Base-by-base conservation (phyloP, 2,797 vertebrate genomes). In the Orientallactaga sibirica region DNA sequence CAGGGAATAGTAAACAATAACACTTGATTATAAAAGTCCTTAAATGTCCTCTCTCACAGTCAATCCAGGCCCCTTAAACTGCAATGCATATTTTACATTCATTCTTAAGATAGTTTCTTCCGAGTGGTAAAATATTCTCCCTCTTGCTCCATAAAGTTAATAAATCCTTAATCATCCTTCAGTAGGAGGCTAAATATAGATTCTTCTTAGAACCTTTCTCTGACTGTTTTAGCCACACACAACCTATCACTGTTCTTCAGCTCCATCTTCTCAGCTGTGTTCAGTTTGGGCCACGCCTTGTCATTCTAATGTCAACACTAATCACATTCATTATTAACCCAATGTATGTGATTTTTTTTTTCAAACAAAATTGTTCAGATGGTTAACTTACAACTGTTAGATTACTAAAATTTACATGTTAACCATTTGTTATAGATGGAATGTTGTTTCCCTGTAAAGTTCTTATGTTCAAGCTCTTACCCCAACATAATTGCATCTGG, bases 1-100 rank as follows among this genome's bases (percentile, higher is more conserved):
- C 43, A 9, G 41, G 80, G 90, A 92, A 92, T 94, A 74, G 94
- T 90, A 88, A 97, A 87, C 52, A 85, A 71, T 70, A 91, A 43
- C 33, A 66, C 77, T 91, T 76, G 86, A 92, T 86, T 94, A 14
- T 33, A 92, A 85, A 90, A 68, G 37, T 5, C 80, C 86, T 88
- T 89, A 61, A 92, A 87, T 37, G 66, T 89, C 67, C 25, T 95
- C 76, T 85, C 66, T 91, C 86, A 88, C 15, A 67, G 43, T 9
- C 43, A 67, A 70, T n/a, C 24, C 22, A 84, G 71, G 43, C 10
- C 95, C 41, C 80, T 95, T 81, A 71, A 86, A 81, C 0, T 14
- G 18, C 58, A 33, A 27, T 85, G 6, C 14, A 25, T 87, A 29
- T 77, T 79, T 83, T 83, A 61, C 73, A 62, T 91, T 92, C 19